These are phyloP conservation scores for Stictonetta naevosa DNA, from an alignment of 2,113 vertebrate genomes.

Conservation along the genomic window DNA sequence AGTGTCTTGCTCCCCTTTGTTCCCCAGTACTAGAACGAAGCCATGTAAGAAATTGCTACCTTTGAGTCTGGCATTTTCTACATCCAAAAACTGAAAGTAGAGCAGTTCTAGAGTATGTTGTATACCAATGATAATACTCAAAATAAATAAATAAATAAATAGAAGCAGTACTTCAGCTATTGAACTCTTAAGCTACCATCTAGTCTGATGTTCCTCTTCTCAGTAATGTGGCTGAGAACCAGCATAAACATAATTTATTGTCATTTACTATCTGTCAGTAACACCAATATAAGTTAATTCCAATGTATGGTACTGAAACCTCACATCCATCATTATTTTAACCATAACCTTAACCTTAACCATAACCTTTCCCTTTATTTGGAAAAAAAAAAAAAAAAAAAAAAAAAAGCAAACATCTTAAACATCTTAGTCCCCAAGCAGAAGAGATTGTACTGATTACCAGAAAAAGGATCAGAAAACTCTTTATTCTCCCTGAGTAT, in stretches of 20 bases:
- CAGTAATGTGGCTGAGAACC: background rate
- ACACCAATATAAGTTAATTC: background rate
- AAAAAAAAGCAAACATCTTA: background rate
- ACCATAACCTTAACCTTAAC: no score
- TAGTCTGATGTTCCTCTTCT: background rate
- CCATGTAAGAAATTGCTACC: background rate
- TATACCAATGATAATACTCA: background rate
- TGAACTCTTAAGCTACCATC: background rate
- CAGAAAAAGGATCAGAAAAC: background rate
- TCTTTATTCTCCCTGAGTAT: background rate
- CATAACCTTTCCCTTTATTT: background rate
- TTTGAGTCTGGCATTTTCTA: background rate
- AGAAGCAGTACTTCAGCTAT: background rate
- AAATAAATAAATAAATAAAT: background rate
- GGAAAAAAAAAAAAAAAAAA: background rate
- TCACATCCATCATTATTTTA: background rate
- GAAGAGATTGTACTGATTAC: background rate
- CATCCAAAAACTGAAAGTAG: background rate
- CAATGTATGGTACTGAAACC: background rate
- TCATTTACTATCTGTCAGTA: background rate
- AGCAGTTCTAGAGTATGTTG: background rate
- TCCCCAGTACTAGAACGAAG: background rate
- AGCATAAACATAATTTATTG: background rate
- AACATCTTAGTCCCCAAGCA: background rate
- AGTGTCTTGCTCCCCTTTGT: fast-evolving